These are phyloP conservation scores for Phylloscopus trochilus DNA, from an alignment of 2,113 vertebrate species.

Conservation along the genomic window DNA sequence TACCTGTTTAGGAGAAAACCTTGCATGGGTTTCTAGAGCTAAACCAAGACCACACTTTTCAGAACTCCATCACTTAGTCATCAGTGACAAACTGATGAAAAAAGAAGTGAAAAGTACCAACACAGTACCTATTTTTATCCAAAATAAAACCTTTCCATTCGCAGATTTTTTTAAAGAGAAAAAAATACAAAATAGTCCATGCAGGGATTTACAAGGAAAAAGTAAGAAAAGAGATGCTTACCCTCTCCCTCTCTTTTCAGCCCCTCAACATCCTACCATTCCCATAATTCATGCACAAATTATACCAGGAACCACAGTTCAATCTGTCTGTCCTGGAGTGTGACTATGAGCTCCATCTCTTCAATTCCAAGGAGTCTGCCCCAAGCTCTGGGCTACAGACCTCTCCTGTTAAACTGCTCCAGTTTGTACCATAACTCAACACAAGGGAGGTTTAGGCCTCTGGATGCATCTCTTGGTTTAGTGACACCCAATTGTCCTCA, in stretches of 20 bases:
- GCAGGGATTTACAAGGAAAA: neutral
- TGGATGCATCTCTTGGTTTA: neutral
- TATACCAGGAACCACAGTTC: neutral
- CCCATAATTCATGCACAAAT: neutral
- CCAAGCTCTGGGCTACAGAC: neutral
- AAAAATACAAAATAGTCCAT: neutral
- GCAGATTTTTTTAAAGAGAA: neutral
- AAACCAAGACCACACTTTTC: neutral
- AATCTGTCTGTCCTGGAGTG: neutral
- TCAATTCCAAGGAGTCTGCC: neutral
- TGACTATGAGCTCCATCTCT: neutral
- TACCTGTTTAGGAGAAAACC: neutral
- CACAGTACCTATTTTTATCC: neutral
- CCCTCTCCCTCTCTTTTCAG: neutral
- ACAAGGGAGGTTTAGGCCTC: neutral
- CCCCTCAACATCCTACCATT: neutral
- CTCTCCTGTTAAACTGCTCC: neutral
- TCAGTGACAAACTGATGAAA: slow-evolving; percentile 9
- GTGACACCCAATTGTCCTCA: neutral
- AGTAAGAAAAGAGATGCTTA: neutral
- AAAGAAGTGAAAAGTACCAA: neutral
- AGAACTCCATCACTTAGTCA: slow-evolving; percentile 21
- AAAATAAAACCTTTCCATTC: slow-evolving; percentile 2
- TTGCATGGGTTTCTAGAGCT: neutral
- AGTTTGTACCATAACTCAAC: neutral